These are phyloP conservation scores for Delia radicum DNA, from an alignment of 1,140 invertebrate genomes.

Conservation along the genomic window DNA sequence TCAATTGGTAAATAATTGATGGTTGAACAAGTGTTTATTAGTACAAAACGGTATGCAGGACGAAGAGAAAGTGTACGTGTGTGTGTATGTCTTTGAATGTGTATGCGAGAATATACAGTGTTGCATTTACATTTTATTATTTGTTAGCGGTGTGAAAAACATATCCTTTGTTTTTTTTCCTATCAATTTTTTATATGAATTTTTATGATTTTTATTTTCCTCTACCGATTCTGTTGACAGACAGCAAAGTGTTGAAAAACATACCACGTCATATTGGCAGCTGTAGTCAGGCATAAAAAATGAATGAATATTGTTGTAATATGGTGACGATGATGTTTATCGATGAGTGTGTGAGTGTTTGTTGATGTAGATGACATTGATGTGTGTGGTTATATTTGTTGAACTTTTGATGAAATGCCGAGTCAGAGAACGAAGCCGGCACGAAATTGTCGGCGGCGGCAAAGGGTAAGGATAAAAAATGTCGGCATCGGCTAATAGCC, in stretches of 20 bases:
- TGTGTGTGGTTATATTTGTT: neutral
- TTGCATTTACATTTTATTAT: neutral
- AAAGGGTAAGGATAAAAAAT: too few relatives aligned
- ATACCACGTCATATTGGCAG: slow-evolving; percentile 7
- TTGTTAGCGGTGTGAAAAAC: slow-evolving; percentile 8
- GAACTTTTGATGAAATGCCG: too few relatives aligned
- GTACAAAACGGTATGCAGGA: neutral
- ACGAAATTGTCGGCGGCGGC: too few relatives aligned
- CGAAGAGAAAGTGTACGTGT: neutral
- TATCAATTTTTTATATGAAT: neutral
- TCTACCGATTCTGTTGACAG: neutral
- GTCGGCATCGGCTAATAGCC: too few relatives aligned
- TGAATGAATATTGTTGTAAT: slow-evolving; percentile 2
- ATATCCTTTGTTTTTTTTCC: slow-evolving; percentile 8
- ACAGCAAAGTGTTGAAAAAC: neutral
- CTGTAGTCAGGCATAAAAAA: slow-evolving; percentile 14
- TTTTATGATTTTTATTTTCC: neutral
- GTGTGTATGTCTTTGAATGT: neutral
- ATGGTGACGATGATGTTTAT: neutral
- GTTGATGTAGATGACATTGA: neutral
- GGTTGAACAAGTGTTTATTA: slow-evolving; percentile 23
- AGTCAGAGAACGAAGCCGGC: too few relatives aligned
- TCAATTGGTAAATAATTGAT: slow-evolving; percentile 21
- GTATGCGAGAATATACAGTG: neutral
- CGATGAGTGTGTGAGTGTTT: neutral